Percentiles rank a stretch among this genome's conserved stretches.
Evolutionary conservation across 2,113 vertebrate genomes (phyloP).

Genomic region (Heliornis fulica): DNA sequence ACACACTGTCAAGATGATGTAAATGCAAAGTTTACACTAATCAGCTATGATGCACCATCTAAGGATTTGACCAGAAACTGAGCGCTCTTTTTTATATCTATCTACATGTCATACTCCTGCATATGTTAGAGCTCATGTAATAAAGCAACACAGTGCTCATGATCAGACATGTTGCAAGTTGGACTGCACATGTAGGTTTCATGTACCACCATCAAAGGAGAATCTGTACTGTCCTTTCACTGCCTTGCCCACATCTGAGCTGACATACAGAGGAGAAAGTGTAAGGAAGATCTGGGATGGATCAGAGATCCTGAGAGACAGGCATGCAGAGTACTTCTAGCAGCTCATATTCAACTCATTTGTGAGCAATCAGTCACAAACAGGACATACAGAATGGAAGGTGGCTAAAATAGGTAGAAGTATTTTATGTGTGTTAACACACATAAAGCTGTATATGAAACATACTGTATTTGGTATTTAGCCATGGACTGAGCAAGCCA

Average conservation of each 20-base stretch:
- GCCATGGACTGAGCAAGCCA: neutral
- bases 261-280: fast-evolving
- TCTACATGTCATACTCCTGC: neutral
- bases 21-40: neutral
- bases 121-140: neutral
- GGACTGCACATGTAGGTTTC: neutral
- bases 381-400: neutral
- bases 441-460: neutral
- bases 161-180: neutral
- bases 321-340: neutral
- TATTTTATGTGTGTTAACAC: neutral
- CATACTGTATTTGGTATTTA: neutral
- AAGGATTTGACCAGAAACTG: neutral
- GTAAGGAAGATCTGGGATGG: fast-evolving
- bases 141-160: neutral
- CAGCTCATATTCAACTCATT: neutral
- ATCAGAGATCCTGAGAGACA: neutral
- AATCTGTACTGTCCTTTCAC: neutral
- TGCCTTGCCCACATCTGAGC: neutral
- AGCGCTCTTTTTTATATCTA: neutral
- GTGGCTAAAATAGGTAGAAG: neutral
- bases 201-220: neutral
- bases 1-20: slow-evolving; percentile 28
- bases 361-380: neutral
- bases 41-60: neutral